Conservation (phyloP, 2,888 invertebrate genomes). For the Ceraclea dissimilis region DNA sequence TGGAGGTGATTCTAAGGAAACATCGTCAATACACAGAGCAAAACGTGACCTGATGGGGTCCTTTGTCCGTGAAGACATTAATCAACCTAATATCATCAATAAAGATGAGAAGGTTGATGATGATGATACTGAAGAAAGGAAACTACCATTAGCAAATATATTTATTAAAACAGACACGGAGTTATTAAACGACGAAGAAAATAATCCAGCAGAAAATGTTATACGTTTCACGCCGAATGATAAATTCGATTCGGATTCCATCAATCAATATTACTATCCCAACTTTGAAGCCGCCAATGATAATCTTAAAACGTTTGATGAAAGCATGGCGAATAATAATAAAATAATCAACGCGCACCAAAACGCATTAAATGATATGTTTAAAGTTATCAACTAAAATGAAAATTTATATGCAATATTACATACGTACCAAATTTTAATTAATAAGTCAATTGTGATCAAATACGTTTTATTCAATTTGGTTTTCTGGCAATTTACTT, state of each 20-base stretch:
- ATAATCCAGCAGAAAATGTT: not conserved
- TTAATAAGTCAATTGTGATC: too few species aligned
- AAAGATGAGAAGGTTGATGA: not conserved
- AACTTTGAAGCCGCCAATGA: not conserved
- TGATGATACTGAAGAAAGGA: too few species aligned
- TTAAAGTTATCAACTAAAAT: not conserved
- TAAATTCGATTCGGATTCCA: not conserved
- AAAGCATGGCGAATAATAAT: not conserved
- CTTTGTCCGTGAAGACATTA: not conserved
- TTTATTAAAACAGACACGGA: too few species aligned
- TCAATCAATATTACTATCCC: too few species aligned
- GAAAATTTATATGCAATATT: not conserved
- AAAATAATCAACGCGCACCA: not conserved
- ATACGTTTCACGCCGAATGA: not conserved
- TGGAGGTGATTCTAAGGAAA: constrained; percentile 1
- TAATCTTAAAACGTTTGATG: not conserved
- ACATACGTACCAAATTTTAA: not conserved
- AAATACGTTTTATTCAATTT: not conserved
- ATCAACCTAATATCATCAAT: not conserved
- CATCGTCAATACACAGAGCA: not conserved
- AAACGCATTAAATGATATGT: not conserved
- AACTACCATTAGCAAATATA: too few species aligned
- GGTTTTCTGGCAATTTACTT: too few species aligned
- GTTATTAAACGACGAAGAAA: too few species aligned
- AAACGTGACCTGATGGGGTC: constrained; percentile 8